Evolutionary conservation across 2,797 vertebrate species (phyloP).

Genomic region (Hapalemur alaotrensis): DNA sequence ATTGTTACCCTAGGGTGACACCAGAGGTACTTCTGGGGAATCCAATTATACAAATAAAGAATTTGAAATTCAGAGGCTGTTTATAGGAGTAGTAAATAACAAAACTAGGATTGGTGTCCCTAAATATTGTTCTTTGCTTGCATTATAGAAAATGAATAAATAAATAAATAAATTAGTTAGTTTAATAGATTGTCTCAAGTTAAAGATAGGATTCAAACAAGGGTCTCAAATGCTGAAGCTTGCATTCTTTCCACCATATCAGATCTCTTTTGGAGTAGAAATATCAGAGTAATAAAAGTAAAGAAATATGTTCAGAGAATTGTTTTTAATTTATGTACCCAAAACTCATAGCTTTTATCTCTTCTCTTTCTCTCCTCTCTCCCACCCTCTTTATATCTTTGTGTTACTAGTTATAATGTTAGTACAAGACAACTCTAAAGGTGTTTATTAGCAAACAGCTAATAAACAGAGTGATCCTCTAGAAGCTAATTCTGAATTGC

Average conservation of each 20-base stretch:
- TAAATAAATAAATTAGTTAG: neutral
- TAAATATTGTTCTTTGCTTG: neutral
- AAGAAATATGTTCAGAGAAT: neutral
- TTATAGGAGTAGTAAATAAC: neutral
- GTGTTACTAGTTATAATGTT: neutral
- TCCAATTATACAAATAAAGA: neutral
- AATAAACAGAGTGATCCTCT: neutral
- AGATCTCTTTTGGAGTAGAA: neutral
- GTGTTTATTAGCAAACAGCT: neutral
- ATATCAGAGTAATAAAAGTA: neutral
- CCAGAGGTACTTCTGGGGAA: neutral
- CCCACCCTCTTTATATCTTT: neutral
- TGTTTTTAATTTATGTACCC: neutral
- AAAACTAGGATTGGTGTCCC: neutral
- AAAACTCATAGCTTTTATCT: neutral
- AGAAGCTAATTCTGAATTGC: neutral
- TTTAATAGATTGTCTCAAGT: neutral
- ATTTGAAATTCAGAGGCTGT: neutral
- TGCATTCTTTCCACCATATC: neutral
- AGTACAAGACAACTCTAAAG: neutral
- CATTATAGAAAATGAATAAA: neutral
- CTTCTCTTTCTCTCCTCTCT: neutral
- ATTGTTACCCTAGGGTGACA: no score
- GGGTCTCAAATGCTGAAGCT: neutral
- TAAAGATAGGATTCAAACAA: neutral